Evolutionary conservation across 2,888 invertebrate species (phyloP).

Genomic region (Cryptocephalus moraei): DNA sequence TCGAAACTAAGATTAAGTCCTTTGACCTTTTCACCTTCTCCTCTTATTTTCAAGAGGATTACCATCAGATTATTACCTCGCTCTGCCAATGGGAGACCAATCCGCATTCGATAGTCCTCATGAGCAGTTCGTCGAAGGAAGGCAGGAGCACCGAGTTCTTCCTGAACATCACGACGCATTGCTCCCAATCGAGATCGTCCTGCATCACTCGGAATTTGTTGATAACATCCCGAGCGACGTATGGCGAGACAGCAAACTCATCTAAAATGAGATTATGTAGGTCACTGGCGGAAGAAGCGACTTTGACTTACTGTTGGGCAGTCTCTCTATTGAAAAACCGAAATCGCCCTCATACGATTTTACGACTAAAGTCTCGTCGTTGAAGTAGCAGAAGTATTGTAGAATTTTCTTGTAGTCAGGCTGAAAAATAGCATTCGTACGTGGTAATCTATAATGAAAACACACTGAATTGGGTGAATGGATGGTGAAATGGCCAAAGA

Average conservation of each 20-base stretch:
- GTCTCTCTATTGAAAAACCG: neutral
- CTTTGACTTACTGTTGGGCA: neutral
- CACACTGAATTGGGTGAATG: too few species aligned
- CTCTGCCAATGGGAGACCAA: conserved; percentile 56
- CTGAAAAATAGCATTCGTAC: too few species aligned
- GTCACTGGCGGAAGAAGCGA: neutral
- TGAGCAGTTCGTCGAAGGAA: conserved; percentile 45
- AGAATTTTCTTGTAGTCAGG: too few species aligned
- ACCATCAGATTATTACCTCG: conserved; percentile 35
- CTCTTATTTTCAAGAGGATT: too few species aligned
- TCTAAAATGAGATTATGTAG: conserved; percentile 35
- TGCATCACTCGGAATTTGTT: conserved; percentile 50
- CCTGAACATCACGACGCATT: conserved; percentile 51
- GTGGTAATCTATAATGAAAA: too few species aligned
- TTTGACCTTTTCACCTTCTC: too few species aligned
- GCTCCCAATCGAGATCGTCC: conserved; percentile 58
- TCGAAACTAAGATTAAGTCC: too few species aligned
- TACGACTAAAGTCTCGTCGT: too few species aligned
- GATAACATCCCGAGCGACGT: conserved; percentile 48
- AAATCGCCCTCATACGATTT: neutral
- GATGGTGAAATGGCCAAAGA: too few species aligned
- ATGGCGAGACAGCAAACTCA: conserved; percentile 55
- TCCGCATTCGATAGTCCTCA: conserved; percentile 52
- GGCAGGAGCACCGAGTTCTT: conserved; percentile 52
- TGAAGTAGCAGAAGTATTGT: too few species aligned